Evolutionary conservation across 1,140 invertebrate species (phyloP), one percentile per base, ranked within the genome.

Genomic region (Plutomurus gul): DNA sequence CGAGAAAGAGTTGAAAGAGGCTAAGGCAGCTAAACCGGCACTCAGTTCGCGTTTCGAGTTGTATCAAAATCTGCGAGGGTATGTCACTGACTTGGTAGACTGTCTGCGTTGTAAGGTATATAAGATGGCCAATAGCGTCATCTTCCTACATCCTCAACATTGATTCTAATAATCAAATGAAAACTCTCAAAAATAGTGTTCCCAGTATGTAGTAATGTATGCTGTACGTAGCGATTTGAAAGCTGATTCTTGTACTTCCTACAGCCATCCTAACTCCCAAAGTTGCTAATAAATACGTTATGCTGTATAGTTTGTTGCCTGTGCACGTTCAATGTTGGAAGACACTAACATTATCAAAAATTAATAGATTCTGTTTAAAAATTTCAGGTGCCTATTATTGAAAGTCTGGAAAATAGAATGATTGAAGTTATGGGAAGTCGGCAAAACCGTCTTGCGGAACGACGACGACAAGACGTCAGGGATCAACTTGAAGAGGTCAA

Each of bases 11-110:
- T 87, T 92, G 80, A 87, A 90, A 37, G 88, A 89, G 75, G 87
- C 90, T 70, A 90, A 89, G 86, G 87, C 87, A 77, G 89, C 90
- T 83, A 92, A 88, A 77, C 93, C 91, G 51, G 88, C 88, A 82
- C 90, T 93, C 84, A 93, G 91, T 82, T 89, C 90, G 82, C 91
- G 91, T 85, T 98, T 95, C 90, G 90, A 91, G 86, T 95, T 96
- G 88, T 97, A 96, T 90, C 96, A 98, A 91, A 94, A 96, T 89
- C 92, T 96, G 85, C 92, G 95, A 87, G 94, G 95, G 86, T 99
- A 97, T 92, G 92, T 98, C 86, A 94, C 93, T 85, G 96, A 98
- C 91, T 92, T 97, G 87, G 92, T 97, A 88, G 96, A 98, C 90
- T 98, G 96, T 91, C 91, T 98, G 84, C 94, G 96, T 86, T 87